Conservation (phyloP, 2,113 vertebrate species). For the Dolichallabes microphthalmus region DNA sequence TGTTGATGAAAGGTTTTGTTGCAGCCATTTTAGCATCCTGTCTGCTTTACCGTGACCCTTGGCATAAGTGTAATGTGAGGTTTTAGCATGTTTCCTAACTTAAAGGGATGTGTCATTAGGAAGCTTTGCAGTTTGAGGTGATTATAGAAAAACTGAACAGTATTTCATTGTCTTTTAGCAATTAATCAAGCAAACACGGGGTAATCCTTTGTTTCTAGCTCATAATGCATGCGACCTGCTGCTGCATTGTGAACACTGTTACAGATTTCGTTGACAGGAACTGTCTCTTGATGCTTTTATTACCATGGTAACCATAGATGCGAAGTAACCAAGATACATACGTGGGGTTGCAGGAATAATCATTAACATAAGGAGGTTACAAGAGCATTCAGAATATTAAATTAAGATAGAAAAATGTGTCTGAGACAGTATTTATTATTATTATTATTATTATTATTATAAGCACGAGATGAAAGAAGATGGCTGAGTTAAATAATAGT, state of each 20-base stretch:
- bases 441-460: too few species aligned
- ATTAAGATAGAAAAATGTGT: background rate
- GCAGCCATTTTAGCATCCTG: background rate
- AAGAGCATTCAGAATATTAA: background rate
- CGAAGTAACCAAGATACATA: constrained; percentile 17
- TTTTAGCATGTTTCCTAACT: background rate
- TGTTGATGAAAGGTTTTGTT: background rate
- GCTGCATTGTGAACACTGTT: constrained; percentile 6
- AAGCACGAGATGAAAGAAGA: background rate
- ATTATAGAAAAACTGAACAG: background rate
- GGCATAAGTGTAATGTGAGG: background rate
- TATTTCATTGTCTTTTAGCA: background rate
- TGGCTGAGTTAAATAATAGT: background rate
- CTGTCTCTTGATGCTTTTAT: constrained; percentile 58
- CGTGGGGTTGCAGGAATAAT: constrained; percentile 47
- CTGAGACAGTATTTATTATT: background rate
- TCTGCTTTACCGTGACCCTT: background rate
- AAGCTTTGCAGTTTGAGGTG: background rate
- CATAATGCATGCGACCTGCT: background rate
- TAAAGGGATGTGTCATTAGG: background rate
- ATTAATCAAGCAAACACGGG: background rate
- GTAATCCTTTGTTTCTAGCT: background rate
- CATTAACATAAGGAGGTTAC: background rate
- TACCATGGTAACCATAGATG: constrained; percentile 66
- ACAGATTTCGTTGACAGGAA: constrained; percentile 30